phyloP scores from a whole-genome alignment of 1,140 invertebrate genomes.

The Drosophila kurseongensis region DNA sequence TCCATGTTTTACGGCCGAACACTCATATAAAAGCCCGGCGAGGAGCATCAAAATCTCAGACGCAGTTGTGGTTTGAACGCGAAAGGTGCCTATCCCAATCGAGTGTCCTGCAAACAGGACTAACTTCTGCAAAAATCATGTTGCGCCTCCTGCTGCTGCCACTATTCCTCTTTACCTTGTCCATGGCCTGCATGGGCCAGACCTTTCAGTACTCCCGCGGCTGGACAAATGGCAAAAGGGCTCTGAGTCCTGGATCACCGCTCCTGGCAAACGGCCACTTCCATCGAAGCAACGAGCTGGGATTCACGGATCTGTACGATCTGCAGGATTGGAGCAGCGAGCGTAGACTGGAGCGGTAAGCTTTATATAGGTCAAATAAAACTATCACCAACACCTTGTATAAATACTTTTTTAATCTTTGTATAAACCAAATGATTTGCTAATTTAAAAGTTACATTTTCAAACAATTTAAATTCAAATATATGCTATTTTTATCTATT shows the following conservation, averaged over 20 bases:
- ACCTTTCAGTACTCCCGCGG: constrained; percentile 91
- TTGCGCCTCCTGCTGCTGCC: constrained; percentile 72
- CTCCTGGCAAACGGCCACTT: constrained; percentile 49
- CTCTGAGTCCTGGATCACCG: constrained; percentile 63
- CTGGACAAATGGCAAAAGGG: constrained; percentile 90
- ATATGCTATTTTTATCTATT: too few species aligned
- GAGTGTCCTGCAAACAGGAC: constrained; percentile 12
- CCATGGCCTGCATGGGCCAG: constrained; percentile 85
- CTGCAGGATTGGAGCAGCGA: constrained; percentile 51
- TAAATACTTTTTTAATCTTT: too few species aligned
- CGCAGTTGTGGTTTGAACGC: constrained; percentile 34
- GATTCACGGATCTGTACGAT: constrained; percentile 66
- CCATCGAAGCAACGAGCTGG: constrained; percentile 46
- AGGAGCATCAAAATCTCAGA: constrained; percentile 46
- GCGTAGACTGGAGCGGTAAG: constrained; percentile 68
- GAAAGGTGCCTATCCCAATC: not conserved
- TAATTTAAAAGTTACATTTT: too few species aligned
- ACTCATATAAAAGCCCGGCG: constrained; percentile 62
- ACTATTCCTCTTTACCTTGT: constrained; percentile 69
- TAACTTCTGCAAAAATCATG: constrained; percentile 37
- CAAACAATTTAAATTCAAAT: too few species aligned
- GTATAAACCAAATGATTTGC: too few species aligned
- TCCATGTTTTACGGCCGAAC: constrained; percentile 17
- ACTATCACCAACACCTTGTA: too few species aligned
- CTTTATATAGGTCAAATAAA: too few species aligned